phyloP scores from a whole-genome alignment of 1,140 invertebrate genomes.

The Neoseiulus cucumeris region DNA sequence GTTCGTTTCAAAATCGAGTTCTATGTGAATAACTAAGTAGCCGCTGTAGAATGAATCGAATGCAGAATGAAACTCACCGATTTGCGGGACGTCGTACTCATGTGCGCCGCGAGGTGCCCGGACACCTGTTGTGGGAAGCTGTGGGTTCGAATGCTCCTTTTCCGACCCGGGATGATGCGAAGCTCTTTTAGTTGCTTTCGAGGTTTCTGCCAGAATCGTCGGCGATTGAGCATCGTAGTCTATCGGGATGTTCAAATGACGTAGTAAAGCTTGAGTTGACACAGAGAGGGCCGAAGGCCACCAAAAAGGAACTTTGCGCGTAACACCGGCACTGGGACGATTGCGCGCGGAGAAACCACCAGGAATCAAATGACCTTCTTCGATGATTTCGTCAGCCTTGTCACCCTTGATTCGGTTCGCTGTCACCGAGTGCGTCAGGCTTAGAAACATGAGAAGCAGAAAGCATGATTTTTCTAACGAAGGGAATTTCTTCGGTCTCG shows the following conservation, averaged over 20 bases:
- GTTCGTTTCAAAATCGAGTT: too few species aligned
- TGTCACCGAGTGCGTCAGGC: too few species aligned
- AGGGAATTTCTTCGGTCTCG: too few species aligned
- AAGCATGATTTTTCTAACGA: too few species aligned
- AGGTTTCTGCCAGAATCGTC: not conserved
- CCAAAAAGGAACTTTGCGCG: not conserved
- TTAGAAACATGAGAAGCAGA: too few species aligned
- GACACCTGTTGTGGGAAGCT: constrained; percentile 9
- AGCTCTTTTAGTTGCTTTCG: not conserved
- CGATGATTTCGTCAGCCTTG: not conserved
- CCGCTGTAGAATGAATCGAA: too few species aligned
- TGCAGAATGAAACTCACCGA: too few species aligned
- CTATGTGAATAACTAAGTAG: too few species aligned
- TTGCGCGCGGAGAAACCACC: not conserved
- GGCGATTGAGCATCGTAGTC: not conserved
- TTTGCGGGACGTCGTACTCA: constrained; percentile 9
- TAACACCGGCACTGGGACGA: not conserved
- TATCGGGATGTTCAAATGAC: not conserved
- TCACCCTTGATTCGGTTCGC: too few species aligned
- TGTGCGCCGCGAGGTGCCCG: constrained; percentile 2
- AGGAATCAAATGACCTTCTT: not conserved
- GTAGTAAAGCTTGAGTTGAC: not conserved
- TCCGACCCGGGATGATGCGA: not conserved
- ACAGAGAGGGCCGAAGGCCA: not conserved
- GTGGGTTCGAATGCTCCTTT: not conserved